These are phyloP conservation scores for Bos indicus DNA, from an alignment of 2,113 vertebrate genomes.

Conservation along the genomic window DNA sequence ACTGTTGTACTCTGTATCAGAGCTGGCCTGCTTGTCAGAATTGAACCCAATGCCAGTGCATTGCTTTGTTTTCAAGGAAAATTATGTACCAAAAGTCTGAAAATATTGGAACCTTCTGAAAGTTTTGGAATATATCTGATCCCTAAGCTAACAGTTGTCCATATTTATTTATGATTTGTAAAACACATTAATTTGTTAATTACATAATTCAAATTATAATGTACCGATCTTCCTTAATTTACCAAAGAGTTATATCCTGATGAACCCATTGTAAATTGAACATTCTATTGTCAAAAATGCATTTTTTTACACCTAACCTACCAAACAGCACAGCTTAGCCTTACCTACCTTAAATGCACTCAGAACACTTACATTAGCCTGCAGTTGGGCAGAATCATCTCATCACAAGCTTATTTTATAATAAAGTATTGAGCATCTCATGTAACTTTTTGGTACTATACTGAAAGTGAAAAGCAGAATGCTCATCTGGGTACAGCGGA, in stretches of 20 bases:
- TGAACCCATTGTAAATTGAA: neutral
- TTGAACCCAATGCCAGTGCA: neutral
- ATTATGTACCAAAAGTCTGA: neutral
- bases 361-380: neutral
- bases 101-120: neutral
- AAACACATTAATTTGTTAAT: neutral
- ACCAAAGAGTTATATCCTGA: neutral
- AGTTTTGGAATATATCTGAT: neutral
- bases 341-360: neutral
- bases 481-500: too few relatives aligned
- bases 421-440: neutral
- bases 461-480: neutral
- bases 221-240: neutral
- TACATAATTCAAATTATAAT: neutral
- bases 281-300: neutral
- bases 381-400: neutral
- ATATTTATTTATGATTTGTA: neutral
- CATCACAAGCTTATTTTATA: neutral
- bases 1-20: neutral
- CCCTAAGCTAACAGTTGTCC: neutral
- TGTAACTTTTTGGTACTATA: neutral
- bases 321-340: neutral
- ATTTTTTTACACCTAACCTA: neutral
- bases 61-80: neutral
- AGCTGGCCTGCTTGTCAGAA: neutral